phyloP scores from a whole-genome alignment of 2,113 vertebrate species.

The Platycercus adscitus region DNA sequence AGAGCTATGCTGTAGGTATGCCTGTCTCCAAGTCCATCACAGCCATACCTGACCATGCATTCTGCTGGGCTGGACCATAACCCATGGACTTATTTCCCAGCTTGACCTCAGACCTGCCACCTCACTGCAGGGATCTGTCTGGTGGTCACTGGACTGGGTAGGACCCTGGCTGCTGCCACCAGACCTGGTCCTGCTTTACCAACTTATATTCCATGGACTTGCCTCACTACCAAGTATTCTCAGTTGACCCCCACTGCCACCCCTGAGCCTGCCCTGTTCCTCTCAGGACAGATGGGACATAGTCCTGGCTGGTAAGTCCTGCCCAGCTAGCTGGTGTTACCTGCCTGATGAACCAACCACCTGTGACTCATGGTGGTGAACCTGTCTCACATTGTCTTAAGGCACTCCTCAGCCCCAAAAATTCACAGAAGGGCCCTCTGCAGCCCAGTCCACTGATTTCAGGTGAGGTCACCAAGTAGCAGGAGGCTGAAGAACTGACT shows the following conservation, averaged over 20 bases:
- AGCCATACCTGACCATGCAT: not conserved
- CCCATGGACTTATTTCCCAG: not conserved
- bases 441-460: not conserved
- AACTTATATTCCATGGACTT: not conserved
- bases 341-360: not conserved
- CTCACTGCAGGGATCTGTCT: not conserved
- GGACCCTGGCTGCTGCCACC: not conserved
- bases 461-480: not conserved
- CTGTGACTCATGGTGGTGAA: not conserved
- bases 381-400: no score
- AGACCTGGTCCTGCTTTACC: not conserved
- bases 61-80: not conserved
- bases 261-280: not conserved
- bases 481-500: not conserved
- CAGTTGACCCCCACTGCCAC: fast-evolving
- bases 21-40: not conserved
- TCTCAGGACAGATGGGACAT: fast-evolving
- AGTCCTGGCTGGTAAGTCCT: not conserved
- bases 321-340: not conserved
- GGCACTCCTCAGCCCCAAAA: not conserved
- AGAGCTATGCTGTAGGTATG: not conserved
- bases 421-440: not conserved
- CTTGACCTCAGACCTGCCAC: not conserved
- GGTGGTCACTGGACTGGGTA: not conserved
- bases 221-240: not conserved